Evolutionary conservation across 2,888 invertebrate species (phyloP).

Genomic region (Timema podura): DNA sequence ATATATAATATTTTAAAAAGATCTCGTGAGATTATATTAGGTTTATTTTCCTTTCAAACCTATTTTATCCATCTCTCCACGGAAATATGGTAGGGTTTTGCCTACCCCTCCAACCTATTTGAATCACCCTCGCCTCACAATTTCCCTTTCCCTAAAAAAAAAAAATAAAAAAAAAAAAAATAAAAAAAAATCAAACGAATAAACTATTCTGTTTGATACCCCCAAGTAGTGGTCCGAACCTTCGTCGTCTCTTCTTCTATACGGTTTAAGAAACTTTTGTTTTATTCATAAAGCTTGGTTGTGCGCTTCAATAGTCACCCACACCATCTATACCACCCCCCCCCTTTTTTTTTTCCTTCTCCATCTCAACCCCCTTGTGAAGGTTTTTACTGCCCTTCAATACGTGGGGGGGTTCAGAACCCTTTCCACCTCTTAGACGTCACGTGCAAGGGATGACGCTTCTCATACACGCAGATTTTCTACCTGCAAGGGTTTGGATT

Average conservation of each 20-base stretch:
- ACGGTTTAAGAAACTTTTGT: conserved; percentile 46
- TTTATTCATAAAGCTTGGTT: conserved; percentile 48
- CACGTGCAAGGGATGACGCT: too few relatives aligned
- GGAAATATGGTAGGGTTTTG: conserved; percentile 21
- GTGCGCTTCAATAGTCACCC: conserved; percentile 26
- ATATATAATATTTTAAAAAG: too few relatives aligned
- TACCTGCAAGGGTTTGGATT: too few relatives aligned
- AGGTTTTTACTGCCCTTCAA: conserved; percentile 19
- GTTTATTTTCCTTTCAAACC: background rate
- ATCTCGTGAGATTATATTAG: background rate
- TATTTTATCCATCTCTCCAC: background rate
- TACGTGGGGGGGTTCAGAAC: conserved; percentile 13
- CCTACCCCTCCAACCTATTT: conserved; percentile 28
- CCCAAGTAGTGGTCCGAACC: conserved; percentile 23
- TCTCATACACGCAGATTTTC: too few relatives aligned
- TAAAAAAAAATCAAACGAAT: conserved; percentile 21
- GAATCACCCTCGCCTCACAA: conserved; percentile 21
- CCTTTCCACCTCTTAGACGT: background rate
- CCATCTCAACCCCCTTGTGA: conserved; percentile 34
- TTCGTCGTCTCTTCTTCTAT: conserved; percentile 38
- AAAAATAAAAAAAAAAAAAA: too few relatives aligned
- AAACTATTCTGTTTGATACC: conserved; percentile 37
- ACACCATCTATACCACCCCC: conserved; percentile 15
- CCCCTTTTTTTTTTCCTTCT: conserved; percentile 5
- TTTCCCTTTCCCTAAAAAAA: background rate